These are phyloP conservation scores for Meles meles DNA, from an alignment of 2,113 vertebrate species.

Conservation along the genomic window DNA sequence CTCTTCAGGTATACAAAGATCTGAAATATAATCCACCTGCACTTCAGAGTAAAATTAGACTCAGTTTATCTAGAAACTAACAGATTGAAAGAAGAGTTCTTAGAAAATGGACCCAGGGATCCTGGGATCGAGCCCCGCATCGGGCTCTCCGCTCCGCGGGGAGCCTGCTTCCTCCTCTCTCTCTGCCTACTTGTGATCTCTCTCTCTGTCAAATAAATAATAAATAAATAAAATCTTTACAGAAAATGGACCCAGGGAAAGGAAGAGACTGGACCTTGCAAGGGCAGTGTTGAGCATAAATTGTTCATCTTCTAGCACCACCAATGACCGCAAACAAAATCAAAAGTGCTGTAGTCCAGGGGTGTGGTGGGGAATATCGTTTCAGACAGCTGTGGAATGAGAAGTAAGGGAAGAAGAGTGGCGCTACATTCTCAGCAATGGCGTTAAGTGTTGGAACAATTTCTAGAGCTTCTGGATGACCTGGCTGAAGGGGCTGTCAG, in stretches of 20 bases:
- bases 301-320: not conserved
- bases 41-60: slow-evolving; percentile 2
- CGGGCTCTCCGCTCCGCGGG: no score
- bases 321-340: not conserved
- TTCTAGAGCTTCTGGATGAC: no score
- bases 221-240: no score
- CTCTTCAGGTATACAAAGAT: not conserved
- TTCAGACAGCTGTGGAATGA: not conserved
- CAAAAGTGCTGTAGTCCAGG: not conserved
- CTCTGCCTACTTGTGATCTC: no score
- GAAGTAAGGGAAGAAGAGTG: not conserved
- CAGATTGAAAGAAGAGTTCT: not conserved
- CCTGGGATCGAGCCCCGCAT: no score
- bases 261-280: not conserved
- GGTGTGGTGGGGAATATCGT: not conserved
- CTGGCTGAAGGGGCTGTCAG: not conserved
- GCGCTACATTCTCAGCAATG: not conserved
- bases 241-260: not conserved
- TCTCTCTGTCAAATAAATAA: no score
- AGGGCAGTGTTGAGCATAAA: not conserved
- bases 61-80: not conserved
- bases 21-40: not conserved
- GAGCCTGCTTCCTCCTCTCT: no score
- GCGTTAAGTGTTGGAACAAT: not conserved
- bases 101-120: not conserved